These are phyloP conservation scores for Dioctria linearis DNA, from an alignment of 2,888 invertebrate species.

Conservation along the genomic window DNA sequence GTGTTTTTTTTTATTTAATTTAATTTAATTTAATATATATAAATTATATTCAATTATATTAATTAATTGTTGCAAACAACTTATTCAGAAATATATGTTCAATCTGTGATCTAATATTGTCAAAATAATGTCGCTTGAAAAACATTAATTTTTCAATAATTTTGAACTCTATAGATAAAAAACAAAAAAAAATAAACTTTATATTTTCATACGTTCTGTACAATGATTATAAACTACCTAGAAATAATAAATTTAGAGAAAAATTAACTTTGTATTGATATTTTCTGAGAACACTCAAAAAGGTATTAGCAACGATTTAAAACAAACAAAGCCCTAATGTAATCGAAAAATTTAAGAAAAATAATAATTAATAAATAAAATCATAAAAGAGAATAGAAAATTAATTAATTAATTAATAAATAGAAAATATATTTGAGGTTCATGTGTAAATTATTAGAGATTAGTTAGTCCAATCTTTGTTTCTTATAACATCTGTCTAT, in stretches of 20 bases:
- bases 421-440: too few relatives aligned
- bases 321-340: too few relatives aligned
- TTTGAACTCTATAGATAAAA: not conserved
- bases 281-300: not conserved
- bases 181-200: slow-evolving; percentile 1
- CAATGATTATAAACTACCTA: not conserved
- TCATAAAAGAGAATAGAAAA: too few relatives aligned
- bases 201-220: slow-evolving; percentile 29
- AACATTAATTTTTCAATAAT: slow-evolving; percentile 24
- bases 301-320: too few relatives aligned
- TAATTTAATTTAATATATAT: too few relatives aligned
- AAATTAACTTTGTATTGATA: not conserved
- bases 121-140: slow-evolving; percentile 22
- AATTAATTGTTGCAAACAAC: not conserved
- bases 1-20: slow-evolving; percentile 12
- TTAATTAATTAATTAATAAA: too few relatives aligned
- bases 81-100: slow-evolving; percentile 25
- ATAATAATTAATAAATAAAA: too few relatives aligned
- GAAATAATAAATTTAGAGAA: not conserved
- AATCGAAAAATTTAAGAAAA: too few relatives aligned
- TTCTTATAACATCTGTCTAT: too few relatives aligned
- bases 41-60: too few relatives aligned
- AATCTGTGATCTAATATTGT: slow-evolving; percentile 44
- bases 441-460: too few relatives aligned
- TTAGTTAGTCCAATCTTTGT: too few relatives aligned